Evolutionary conservation across 2,113 vertebrate species (phyloP), one percentile per base, ranked within the genome.

Genomic region (Myiozetetes cayanensis): DNA sequence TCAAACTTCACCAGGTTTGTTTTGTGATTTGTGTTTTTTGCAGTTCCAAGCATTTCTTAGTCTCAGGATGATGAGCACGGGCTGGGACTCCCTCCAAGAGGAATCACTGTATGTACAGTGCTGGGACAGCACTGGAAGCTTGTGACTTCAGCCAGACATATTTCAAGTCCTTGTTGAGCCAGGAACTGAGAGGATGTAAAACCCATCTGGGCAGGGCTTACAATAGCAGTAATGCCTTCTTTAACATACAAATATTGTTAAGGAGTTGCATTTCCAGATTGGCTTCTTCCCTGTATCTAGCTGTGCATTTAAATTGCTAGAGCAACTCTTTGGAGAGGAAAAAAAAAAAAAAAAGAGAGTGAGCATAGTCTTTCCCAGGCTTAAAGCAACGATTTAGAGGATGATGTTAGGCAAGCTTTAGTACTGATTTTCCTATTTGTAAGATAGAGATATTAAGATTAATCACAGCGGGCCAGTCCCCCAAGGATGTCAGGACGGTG

Each of bases 1-100:
- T 94, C 85, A 95, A 7, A 93, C 85, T 87, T 93, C 90, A 49
- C 76, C 5, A 24, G 71, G 61, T 78, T 86, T 80, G 93, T 82
- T 95, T 94, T 82, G 86, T 82, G 89, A 94, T 92, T 91, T 89
- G 67, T 80, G 24, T 85, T 95, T 79, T 41, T 80, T 77, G 50
- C 79, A 89, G 31, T 81, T 92, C 80, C 62, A 58, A 72, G 35
- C 19, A 20, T 59, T 93, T 87, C 77, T 91, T 78, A 59, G 71
- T 84, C 65, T 71, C 1, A 0, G 49, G 55, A 58, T 65, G 27
- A 10, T 89, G 46, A 75, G 35, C 4, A 3, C 24, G 23, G 76
- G 22, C 77, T 37, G 52, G 28, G 58, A 75, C 37, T 66, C 71
- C 19, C 49, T 85, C 61, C 53, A 85, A 46, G 49, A 67, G n/a